A percentile compares a stretch with the other conserved stretches of the same genome.
phyloP scores from a whole-genome alignment of 1,140 invertebrate species.

The Mycetomoellerius zeteki region DNA sequence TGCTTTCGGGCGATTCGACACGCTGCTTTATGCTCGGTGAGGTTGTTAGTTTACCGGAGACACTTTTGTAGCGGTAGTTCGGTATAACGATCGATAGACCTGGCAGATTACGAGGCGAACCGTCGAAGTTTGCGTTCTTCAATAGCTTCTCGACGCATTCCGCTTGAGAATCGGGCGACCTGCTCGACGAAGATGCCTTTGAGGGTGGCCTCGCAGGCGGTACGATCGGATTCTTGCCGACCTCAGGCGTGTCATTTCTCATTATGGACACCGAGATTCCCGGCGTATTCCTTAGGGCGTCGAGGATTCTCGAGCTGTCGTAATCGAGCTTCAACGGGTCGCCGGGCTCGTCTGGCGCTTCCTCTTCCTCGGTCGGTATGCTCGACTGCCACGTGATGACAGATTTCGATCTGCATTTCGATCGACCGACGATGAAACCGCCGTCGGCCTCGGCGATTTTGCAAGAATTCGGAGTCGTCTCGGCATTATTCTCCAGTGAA shows the following conservation, averaged over 20 bases:
- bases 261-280: constrained; percentile 83
- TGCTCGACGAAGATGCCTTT: constrained; percentile 77
- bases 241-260: constrained; percentile 69
- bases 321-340: constrained; percentile 69
- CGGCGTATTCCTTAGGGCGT: constrained; percentile 82
- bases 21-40: constrained; percentile 73
- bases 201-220: constrained; percentile 58
- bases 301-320: constrained; percentile 80
- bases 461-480: constrained; percentile 31
- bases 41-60: constrained; percentile 17
- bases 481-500: constrained; percentile 13
- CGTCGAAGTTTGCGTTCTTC: constrained; percentile 46
- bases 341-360: constrained; percentile 66
- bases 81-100: constrained; percentile 80
- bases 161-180: constrained; percentile 82
- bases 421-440: constrained; percentile 37
- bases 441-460: constrained; percentile 72
- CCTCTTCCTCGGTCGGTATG: constrained; percentile 34
- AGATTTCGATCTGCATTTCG: constrained; percentile 38
- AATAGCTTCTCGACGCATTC: constrained; percentile 72
- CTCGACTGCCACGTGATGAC: constrained; percentile 37
- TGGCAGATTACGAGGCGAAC: constrained; percentile 66
- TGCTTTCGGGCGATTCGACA: constrained; percentile 82
- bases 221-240: not conserved
- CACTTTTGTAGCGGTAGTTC: constrained; percentile 72